A percentile compares a stretch with the other conserved stretches of the same genome.
These are phyloP conservation scores for Gopherus flavomarginatus DNA, from an alignment of 2,113 vertebrate species.

Conservation along the genomic window DNA sequence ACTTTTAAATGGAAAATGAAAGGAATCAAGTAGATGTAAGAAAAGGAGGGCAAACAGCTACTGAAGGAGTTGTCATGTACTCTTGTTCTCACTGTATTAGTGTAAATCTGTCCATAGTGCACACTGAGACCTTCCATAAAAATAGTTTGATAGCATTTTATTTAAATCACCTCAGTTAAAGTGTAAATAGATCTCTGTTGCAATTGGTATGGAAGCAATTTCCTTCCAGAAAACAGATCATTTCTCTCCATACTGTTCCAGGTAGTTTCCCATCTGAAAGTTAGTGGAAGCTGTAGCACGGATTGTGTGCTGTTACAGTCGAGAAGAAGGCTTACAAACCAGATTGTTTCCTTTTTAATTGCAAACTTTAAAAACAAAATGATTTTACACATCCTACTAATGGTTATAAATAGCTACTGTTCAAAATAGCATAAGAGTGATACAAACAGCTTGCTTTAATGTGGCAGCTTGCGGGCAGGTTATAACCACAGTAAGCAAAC, in stretches of 20 bases:
- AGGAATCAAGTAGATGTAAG: conserved; percentile 1
- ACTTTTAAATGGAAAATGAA: background rate
- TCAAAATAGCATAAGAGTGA: conserved; percentile 56
- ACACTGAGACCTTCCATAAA: background rate
- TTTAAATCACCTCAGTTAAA: conserved; percentile 71
- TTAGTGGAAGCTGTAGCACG: conserved; percentile 43
- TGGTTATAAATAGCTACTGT: conserved; percentile 76
- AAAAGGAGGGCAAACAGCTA: background rate
- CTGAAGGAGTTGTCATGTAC: background rate
- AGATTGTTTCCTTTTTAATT: conserved; percentile 70
- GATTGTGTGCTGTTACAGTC: conserved; percentile 50
- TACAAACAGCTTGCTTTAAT: conserved; percentile 55
- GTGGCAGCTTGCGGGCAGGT: conserved; percentile 64
- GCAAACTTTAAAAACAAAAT: conserved; percentile 69
- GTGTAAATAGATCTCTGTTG: conserved; percentile 70
- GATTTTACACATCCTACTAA: conserved; percentile 70
- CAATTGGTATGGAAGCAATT: conserved; percentile 71
- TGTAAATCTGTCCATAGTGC: background rate
- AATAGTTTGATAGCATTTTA: conserved; percentile 22
- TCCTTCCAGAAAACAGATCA: conserved; percentile 73
- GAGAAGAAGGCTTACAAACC: conserved; percentile 36
- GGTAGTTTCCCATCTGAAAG: conserved; percentile 53
- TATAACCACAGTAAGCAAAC: conserved; percentile 61
- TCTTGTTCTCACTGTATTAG: background rate
- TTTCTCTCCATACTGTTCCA: conserved; percentile 65